Evolutionary conservation across 2,888 invertebrate genomes (phyloP).

Genomic region (Leptinotarsa juncta): DNA sequence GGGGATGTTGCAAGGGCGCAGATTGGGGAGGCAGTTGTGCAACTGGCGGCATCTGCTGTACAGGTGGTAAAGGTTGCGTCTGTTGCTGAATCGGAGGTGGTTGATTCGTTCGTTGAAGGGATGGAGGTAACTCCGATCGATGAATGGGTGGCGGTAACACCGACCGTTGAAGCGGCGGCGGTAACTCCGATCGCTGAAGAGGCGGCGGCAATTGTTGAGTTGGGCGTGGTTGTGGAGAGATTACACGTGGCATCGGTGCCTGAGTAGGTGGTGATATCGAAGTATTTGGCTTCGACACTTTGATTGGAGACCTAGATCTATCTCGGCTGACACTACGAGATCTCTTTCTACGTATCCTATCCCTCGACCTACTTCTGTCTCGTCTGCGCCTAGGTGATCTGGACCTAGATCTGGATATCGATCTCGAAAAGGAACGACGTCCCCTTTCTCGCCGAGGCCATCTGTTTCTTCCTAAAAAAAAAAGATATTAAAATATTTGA

Average conservation of each 20-base stretch:
- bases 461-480: slow-evolving; percentile 56
- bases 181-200: slow-evolving; percentile 20
- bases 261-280: slow-evolving; percentile 38
- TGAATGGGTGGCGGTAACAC: slow-evolving; percentile 25
- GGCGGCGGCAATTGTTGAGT: slow-evolving; percentile 21
- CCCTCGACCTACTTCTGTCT: slow-evolving; percentile 46
- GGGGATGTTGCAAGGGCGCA: slow-evolving; percentile 17
- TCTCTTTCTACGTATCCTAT: slow-evolving; percentile 44
- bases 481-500: neutral
- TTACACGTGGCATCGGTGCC: slow-evolving; percentile 26
- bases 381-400: slow-evolving; percentile 55
- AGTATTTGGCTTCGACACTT: slow-evolving; percentile 28
- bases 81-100: slow-evolving; percentile 6
- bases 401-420: slow-evolving; percentile 54
- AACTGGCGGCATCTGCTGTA: slow-evolving; percentile 36
- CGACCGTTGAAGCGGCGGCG: slow-evolving; percentile 28
- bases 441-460: slow-evolving; percentile 63
- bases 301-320: slow-evolving; percentile 28
- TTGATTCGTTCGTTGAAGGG: neutral
- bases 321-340: slow-evolving; percentile 40
- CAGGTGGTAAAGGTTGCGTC: slow-evolving; percentile 30
- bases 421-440: slow-evolving; percentile 56
- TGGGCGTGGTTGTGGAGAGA: slow-evolving; percentile 26
- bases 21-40: neutral
- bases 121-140: neutral